Percentiles rank a stretch among this genome's conserved stretches.
Conservation (phyloP, 92 coral and sea anemone genomes). For the Zoanthus solanderi region DNA sequence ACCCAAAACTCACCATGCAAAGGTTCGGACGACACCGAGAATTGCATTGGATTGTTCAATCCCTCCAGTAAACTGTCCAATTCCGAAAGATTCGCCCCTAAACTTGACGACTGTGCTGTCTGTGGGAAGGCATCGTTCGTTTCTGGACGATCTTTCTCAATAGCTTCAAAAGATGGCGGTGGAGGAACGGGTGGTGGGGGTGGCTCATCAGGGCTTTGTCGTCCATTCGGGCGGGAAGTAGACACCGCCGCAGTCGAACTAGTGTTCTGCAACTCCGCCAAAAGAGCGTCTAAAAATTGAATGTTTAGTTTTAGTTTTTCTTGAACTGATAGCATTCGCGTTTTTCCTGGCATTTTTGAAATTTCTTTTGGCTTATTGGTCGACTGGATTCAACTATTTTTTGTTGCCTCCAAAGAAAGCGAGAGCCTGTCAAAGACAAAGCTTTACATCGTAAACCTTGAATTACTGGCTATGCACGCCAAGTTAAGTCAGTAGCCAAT, state of each 20-base stretch:
- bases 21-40: conserved; percentile 56
- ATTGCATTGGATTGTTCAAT: conserved; percentile 75
- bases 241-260: conserved; percentile 62
- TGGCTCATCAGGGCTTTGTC: conserved; percentile 86
- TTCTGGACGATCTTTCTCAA: conserved; percentile 67
- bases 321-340: conserved; percentile 79
- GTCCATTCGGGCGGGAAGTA: conserved; percentile 60
- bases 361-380: neutral
- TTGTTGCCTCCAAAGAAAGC: conserved; percentile 13
- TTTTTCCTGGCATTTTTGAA: conserved; percentile 79
- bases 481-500: conserved; percentile 19
- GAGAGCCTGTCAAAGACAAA: neutral
- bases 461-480: neutral
- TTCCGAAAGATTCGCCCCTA: conserved; percentile 95
- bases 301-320: conserved; percentile 88
- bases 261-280: conserved; percentile 92
- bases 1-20: conserved; percentile 3
- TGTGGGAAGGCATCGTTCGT: conserved; percentile 68
- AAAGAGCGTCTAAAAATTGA: conserved; percentile 94
- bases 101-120: conserved; percentile 73
- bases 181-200: conserved; percentile 94
- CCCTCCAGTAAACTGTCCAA: conserved; percentile 93
- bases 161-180: conserved; percentile 85
- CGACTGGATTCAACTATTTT: conserved; percentile 37
- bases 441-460: conserved; percentile 18